Conservation (phyloP, 2,113 vertebrate genomes). For the Sminthopsis crassicaudata region DNA sequence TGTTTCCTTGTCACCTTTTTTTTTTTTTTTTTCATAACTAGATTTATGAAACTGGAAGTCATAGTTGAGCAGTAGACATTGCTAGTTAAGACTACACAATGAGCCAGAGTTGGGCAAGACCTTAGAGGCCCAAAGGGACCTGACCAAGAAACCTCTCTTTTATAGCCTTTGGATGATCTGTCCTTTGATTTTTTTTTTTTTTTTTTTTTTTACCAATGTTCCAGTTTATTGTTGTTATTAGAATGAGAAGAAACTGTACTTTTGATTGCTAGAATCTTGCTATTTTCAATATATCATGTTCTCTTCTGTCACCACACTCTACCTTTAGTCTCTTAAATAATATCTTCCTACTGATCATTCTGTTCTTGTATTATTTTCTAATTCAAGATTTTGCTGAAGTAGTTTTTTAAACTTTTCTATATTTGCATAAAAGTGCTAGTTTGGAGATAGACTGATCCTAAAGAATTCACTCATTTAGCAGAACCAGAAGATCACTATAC, state of each 20-base stretch:
- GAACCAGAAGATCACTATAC: too few relatives aligned
- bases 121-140: not conserved
- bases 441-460: conserved; percentile 8
- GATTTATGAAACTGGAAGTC: conserved; percentile 31
- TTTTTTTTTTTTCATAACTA: not conserved
- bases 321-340: not conserved
- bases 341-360: not conserved
- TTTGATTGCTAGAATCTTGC: not conserved
- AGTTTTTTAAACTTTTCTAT: not conserved
- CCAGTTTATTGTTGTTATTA: not conserved
- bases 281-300: not conserved
- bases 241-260: not conserved
- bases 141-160: not conserved
- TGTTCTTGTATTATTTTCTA: not conserved
- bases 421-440: conserved; percentile 1
- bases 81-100: not conserved
- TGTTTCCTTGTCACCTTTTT: conserved; percentile 30
- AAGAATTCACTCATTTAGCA: not conserved
- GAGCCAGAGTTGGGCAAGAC: not conserved
- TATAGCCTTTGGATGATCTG: not conserved
- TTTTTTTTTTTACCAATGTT: not conserved
- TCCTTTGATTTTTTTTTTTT: not conserved
- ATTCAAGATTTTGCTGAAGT: not conserved
- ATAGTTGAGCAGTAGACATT: not conserved
- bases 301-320: not conserved